Evolutionary conservation across 1,140 invertebrate genomes (phyloP).

Genomic region (Drosophila guanche): DNA sequence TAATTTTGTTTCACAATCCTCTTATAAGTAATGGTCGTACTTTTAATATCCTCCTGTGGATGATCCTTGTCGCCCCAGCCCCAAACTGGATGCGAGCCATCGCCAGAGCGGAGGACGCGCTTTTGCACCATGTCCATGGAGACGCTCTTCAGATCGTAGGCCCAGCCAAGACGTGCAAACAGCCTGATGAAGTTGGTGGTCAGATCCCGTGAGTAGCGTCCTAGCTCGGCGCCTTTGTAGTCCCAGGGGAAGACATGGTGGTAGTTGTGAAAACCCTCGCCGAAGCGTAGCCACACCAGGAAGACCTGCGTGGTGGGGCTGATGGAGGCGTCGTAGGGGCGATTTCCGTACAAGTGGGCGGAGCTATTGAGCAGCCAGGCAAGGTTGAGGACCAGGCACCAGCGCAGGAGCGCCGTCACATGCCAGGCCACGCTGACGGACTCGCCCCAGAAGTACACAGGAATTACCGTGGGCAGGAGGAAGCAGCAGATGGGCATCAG

Average conservation of each 20-base stretch:
- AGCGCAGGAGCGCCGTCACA: constrained; percentile 92
- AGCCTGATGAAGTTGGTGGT: constrained; percentile 94
- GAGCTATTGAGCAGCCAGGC: constrained; percentile 98
- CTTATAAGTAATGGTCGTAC: constrained; percentile 86
- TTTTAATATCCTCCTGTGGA: constrained; percentile 86
- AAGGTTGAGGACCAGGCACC: constrained; percentile 92
- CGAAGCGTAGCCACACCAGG: constrained; percentile 87
- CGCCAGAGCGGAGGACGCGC: constrained; percentile 89
- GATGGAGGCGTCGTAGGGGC: constrained; percentile 95
- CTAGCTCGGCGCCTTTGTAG: constrained; percentile 93
- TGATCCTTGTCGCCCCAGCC: constrained; percentile 93
- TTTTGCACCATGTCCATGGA: constrained; percentile 88
- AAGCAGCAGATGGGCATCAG: constrained; percentile 94
- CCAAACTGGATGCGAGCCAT: constrained; percentile 90
- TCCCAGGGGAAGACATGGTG: constrained; percentile 98
- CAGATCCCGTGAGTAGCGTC: constrained; percentile 90
- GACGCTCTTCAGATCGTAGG: constrained; percentile 94
- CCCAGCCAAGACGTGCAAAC: constrained; percentile 92
- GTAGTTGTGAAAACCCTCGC: constrained; percentile 97
- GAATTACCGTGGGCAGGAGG: constrained; percentile 92
- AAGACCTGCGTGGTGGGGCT: constrained; percentile 89
- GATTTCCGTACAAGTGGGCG: constrained; percentile 95
- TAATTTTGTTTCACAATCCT: constrained; percentile 65
- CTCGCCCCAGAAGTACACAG: constrained; percentile 94
- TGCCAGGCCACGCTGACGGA: constrained; percentile 91